Evolutionary conservation across 2,113 vertebrate genomes (phyloP), one percentile per base, ranked within the genome.

Genomic region (Felis catus): DNA sequence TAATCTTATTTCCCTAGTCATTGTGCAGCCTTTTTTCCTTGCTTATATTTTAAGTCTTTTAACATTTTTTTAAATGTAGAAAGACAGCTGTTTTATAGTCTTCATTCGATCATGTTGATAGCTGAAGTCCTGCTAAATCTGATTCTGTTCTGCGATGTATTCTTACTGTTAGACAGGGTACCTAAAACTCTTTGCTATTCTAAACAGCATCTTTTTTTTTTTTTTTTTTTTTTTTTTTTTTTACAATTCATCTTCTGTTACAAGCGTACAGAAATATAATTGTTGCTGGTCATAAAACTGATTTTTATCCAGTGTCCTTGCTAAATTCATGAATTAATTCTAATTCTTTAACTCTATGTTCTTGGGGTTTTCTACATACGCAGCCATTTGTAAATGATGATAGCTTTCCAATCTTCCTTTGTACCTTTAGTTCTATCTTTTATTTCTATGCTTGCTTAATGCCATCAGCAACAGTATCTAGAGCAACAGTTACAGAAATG

Each of bases 401-500:
- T n/a, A 83, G 8, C 21, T 53, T 86, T 80, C 9, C 18, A 65
- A 6, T 85, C 27, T 65, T 95, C 19, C 7, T 73, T 89, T 92
- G 51, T 71, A 90, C 4, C 6, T 58, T 58, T 66, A 81, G 14
- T 55, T 95, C 76, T 81, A 48, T 3, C 13, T 94, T 95, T 91
- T 36, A 73, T 95, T 96, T 93, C 0, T 89, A 95, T 91, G 68
- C 58, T 92, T 92, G 70, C n/a, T 82, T 91, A 53, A 36, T 36
- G 61, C 71, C 25, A 71, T 80, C 48, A 73, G 9, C 23, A 55
- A 89, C 5, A 48, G 71, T 86, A 13, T 66, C 7, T 95, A 81
- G 31, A 25, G 27, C 0, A 70, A 36, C 39, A 58, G 61, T 84
- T 51, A 61, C 61, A 88, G 78, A 74, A 73, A n/a, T 48, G 21